A percentile compares a stretch with the other conserved stretches of the same genome.
phyloP scores from a whole-genome alignment of 2,113 vertebrate genomes.

The Coryphaenoides rupestris region DNA sequence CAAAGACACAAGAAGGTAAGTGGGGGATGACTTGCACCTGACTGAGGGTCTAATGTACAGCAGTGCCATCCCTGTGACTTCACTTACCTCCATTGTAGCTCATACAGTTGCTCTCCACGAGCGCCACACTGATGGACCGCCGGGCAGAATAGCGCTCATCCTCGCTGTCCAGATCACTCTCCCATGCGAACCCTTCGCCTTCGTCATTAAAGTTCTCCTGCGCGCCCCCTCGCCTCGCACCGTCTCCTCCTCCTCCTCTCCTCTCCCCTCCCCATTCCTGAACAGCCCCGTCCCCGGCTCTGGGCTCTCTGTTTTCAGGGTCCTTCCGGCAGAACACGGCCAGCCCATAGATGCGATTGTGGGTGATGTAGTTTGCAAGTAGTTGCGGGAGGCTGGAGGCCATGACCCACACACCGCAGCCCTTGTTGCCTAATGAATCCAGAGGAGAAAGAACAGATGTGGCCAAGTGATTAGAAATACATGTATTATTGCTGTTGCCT shows the following conservation, averaged over 20 bases:
- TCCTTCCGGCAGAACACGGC: slow-evolving; percentile 87
- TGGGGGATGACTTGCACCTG: background rate
- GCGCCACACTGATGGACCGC: slow-evolving; percentile 74
- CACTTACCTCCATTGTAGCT: slow-evolving; percentile 79
- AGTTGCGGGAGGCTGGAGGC: slow-evolving; percentile 87
- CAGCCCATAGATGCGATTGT: slow-evolving; percentile 85
- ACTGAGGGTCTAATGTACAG: too few species aligned
- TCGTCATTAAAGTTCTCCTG: slow-evolving; percentile 86
- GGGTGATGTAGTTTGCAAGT: slow-evolving; percentile 80
- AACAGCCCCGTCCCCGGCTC: slow-evolving; percentile 64
- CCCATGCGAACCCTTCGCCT: slow-evolving; percentile 79
- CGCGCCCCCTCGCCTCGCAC: slow-evolving; percentile 67
- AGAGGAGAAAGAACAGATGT: background rate
- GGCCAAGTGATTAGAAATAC: background rate
- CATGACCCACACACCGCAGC: slow-evolving; percentile 89
- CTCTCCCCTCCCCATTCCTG: slow-evolving; percentile 58
- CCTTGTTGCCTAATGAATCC: slow-evolving; percentile 77
- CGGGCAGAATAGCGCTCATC: slow-evolving; percentile 75
- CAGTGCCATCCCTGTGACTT: background rate
- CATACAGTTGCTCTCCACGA: slow-evolving; percentile 86
- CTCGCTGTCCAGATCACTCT: slow-evolving; percentile 82
- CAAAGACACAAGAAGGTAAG: background rate
- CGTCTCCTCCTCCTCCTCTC: slow-evolving; percentile 54
- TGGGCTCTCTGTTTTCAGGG: slow-evolving; percentile 52
- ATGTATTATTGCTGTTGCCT: background rate